phyloP scores from a whole-genome alignment of 2,888 invertebrate species.

The Epirrita christyi region DNA sequence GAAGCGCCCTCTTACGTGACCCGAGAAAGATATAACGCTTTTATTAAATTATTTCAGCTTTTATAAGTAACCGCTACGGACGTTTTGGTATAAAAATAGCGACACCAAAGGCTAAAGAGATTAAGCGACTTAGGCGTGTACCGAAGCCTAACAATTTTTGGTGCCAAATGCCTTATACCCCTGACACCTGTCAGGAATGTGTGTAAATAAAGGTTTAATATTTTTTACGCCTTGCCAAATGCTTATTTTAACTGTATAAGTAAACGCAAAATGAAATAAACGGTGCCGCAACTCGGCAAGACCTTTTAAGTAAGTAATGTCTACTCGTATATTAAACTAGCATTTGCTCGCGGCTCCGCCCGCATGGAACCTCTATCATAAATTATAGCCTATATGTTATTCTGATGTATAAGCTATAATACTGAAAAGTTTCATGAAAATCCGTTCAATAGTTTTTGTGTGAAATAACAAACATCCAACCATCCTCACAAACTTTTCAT shows the following conservation, averaged over 20 bases:
- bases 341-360: too few relatives aligned
- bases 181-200: slow-evolving; percentile 29
- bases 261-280: slow-evolving; percentile 1
- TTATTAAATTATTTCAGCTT: slow-evolving; percentile 82
- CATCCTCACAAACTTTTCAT: too few relatives aligned
- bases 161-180: slow-evolving; percentile 31
- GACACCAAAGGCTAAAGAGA: slow-evolving; percentile 63
- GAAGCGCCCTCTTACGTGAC: slow-evolving; percentile 82
- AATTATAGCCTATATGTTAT: too few relatives aligned
- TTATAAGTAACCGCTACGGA: slow-evolving; percentile 71
- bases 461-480: too few relatives aligned
- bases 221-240: slow-evolving; percentile 19
- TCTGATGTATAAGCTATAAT: too few relatives aligned
- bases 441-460: too few relatives aligned
- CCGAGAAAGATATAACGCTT: slow-evolving; percentile 80
- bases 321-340: too few relatives aligned
- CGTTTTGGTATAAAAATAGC: slow-evolving; percentile 66
- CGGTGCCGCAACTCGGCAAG: not conserved
- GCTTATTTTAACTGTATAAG: too few relatives aligned
- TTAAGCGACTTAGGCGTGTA: slow-evolving; percentile 56
- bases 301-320: not conserved
- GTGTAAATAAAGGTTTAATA: slow-evolving; percentile 23
- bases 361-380: too few relatives aligned
- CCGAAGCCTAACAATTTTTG: slow-evolving; percentile 49
- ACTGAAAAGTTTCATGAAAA: too few relatives aligned